These are phyloP conservation scores for Pseudoatta argentina DNA, from an alignment of 1,140 invertebrate genomes.

Conservation along the genomic window DNA sequence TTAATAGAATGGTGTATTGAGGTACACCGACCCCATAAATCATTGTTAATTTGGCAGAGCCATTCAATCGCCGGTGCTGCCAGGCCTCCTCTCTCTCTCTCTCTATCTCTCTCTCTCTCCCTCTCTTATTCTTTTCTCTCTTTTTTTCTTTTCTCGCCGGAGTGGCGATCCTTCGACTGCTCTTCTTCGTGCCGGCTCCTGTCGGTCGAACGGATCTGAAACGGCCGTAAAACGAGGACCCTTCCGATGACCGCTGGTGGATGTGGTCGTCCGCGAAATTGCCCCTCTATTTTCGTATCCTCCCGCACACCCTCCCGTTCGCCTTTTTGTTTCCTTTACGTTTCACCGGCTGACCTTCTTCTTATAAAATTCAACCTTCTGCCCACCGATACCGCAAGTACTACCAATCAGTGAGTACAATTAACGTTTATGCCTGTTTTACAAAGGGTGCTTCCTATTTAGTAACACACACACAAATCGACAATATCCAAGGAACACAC, in stretches of 20 bases:
- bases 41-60: slow-evolving; percentile 84
- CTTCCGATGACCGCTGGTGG: slow-evolving; percentile 63
- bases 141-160: slow-evolving; percentile 51
- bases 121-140: slow-evolving; percentile 18
- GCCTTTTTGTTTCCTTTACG: slow-evolving; percentile 48
- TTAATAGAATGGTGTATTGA: slow-evolving; percentile 84
- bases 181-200: slow-evolving; percentile 63
- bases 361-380: slow-evolving; percentile 12
- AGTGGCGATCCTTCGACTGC: slow-evolving; percentile 54
- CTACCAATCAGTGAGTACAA: neutral
- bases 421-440: no score
- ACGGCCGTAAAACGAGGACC: slow-evolving; percentile 67
- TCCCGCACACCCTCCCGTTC: slow-evolving; percentile 68
- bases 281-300: slow-evolving; percentile 75
- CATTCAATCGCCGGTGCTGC: slow-evolving; percentile 79
- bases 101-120: slow-evolving; percentile 20
- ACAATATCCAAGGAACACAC: neutral
- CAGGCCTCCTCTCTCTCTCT: slow-evolving; percentile 54
- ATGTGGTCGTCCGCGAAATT: slow-evolving; percentile 68
- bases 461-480: neutral
- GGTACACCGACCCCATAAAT: slow-evolving; percentile 81
- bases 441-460: no score
- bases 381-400: neutral
- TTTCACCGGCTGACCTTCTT: slow-evolving; percentile 16
- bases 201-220: slow-evolving; percentile 57